Percentiles rank a stretch among this genome's conserved stretches.
These are phyloP conservation scores for Lycopodina hypogea DNA, from an alignment of 37 sponge, comb jelly and placozoan species.

Conservation along the genomic window DNA sequence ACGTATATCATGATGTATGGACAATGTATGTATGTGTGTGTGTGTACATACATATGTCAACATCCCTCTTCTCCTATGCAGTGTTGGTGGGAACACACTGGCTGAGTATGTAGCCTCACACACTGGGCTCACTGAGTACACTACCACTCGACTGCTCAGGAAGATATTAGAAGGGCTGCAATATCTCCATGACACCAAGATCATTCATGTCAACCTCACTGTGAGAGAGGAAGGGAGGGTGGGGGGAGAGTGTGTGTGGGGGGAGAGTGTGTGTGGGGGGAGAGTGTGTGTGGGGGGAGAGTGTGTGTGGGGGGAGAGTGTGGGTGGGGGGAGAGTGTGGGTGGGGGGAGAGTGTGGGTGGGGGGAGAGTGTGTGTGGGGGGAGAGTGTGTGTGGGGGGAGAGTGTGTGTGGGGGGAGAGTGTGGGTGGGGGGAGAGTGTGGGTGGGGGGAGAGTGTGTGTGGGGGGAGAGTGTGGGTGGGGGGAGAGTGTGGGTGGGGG, in stretches of 20 bases:
- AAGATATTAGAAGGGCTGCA: slow-evolving; percentile 54
- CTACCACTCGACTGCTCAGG: slow-evolving; percentile 24
- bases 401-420: neutral
- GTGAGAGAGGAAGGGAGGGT: slow-evolving; percentile 20
- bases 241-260: too few relatives aligned
- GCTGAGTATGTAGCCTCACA: neutral
- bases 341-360: neutral
- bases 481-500: neutral
- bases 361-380: neutral
- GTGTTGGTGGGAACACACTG: slow-evolving; percentile 39
- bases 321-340: neutral
- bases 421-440: neutral
- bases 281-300: neutral
- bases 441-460: neutral
- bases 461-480: neutral
- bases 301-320: neutral
- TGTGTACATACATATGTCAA: neutral
- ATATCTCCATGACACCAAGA: slow-evolving; percentile 39
- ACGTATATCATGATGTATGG: neutral
- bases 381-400: neutral
- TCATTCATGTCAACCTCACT: slow-evolving; percentile 46
- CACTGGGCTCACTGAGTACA: slow-evolving; percentile 8
- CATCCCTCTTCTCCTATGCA: neutral
- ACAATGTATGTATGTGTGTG: too few relatives aligned
- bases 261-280: neutral